Evolutionary conservation across 2,888 invertebrate species (phyloP).

Genomic region (Altica lythri): DNA sequence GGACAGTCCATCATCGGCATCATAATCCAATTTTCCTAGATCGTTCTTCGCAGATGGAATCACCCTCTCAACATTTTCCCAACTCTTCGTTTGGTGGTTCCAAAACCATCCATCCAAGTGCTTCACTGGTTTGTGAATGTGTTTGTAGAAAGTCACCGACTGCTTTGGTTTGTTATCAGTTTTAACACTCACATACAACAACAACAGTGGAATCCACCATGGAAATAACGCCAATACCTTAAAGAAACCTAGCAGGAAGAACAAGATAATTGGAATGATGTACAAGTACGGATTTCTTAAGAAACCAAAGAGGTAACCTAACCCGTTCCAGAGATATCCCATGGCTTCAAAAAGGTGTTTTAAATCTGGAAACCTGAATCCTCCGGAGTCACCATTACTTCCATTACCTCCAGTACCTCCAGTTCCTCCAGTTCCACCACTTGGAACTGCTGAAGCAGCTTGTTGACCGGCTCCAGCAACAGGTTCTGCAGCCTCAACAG

Average conservation of each 20-base stretch:
- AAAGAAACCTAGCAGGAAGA: slow-evolving; percentile 67
- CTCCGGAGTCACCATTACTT: slow-evolving; percentile 38
- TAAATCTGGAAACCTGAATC: slow-evolving; percentile 48
- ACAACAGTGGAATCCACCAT: slow-evolving; percentile 63
- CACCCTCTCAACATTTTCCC: slow-evolving; percentile 56
- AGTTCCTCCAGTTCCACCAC: slow-evolving; percentile 31
- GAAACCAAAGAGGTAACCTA: slow-evolving; percentile 42
- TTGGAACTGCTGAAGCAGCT: slow-evolving; percentile 35
- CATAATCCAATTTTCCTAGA: slow-evolving; percentile 45
- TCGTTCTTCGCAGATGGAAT: slow-evolving; percentile 31
- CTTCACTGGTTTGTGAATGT: slow-evolving; percentile 54
- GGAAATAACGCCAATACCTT: slow-evolving; percentile 67
- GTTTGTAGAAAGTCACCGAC: slow-evolving; percentile 48
- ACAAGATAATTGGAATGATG: slow-evolving; percentile 66
- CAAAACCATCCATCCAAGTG: slow-evolving; percentile 63
- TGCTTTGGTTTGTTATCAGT: slow-evolving; percentile 42
- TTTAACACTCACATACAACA: slow-evolving; percentile 49
- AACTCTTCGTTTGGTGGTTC: slow-evolving; percentile 63
- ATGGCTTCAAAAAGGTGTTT: slow-evolving; percentile 48
- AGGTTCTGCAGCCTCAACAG: slow-evolving; percentile 28
- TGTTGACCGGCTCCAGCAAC: slow-evolving; percentile 27
- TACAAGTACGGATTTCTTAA: slow-evolving; percentile 58
- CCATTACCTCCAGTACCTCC: slow-evolving; percentile 38
- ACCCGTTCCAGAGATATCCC: slow-evolving; percentile 40
- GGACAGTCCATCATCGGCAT: slow-evolving; percentile 21